Percentiles rank a stretch among this genome's conserved stretches.
phyloP scores from a whole-genome alignment of 2,797 vertebrate species.

The Sorex maritimensis region DNA sequence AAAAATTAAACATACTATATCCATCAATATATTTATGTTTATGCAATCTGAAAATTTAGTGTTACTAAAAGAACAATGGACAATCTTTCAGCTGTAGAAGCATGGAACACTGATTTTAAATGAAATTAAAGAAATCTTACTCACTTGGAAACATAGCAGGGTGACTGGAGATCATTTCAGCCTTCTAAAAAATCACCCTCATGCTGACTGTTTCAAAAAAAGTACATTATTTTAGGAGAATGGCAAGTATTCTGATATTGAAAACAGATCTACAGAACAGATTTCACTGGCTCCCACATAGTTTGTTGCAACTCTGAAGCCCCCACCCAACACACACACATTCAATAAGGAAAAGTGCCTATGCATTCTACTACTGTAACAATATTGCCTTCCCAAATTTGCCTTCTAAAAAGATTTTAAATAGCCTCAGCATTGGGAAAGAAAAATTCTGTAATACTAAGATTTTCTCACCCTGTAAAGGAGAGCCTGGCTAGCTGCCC shows the following conservation, averaged over 20 bases:
- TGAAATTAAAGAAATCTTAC: slow-evolving; percentile 14
- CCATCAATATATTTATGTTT: not conserved
- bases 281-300: not conserved
- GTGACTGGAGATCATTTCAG: not conserved
- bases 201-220: not conserved
- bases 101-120: not conserved
- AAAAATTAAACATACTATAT: not conserved
- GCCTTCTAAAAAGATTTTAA: not conserved
- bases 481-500: no score
- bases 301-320: not conserved
- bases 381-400: not conserved
- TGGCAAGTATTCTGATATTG: not conserved
- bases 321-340: not conserved
- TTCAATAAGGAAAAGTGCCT: not conserved
- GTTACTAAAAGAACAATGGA: not conserved
- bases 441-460: not conserved
- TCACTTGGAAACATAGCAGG: not conserved
- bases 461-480: not conserved
- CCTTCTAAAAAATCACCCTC: not conserved
- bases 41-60: not conserved
- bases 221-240: not conserved
- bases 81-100: not conserved
- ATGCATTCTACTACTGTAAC: not conserved
- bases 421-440: not conserved
- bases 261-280: not conserved